Percentiles rank a stretch among this genome's conserved stretches.
Evolutionary conservation across 2,888 invertebrate genomes (phyloP).

Genomic region (Drosophila imparisetae): DNA sequence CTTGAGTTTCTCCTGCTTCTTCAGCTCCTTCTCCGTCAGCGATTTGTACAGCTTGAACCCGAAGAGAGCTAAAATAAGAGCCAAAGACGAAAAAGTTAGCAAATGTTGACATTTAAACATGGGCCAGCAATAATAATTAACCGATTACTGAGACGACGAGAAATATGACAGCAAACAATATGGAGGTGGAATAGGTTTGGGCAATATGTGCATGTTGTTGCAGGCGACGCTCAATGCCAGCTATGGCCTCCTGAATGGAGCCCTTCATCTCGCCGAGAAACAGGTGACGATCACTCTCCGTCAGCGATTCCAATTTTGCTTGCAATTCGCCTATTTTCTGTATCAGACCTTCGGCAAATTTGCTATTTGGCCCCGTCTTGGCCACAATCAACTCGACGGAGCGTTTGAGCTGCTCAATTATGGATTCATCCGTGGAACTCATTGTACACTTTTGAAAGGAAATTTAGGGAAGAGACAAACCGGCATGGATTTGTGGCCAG

Average conservation of each 20-base stretch:
- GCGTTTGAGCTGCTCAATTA: slow-evolving; percentile 74
- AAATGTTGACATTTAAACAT: background rate
- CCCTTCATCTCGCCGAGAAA: slow-evolving; percentile 79
- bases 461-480: slow-evolving; percentile 6
- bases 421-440: slow-evolving; percentile 55
- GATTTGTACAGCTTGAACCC: slow-evolving; percentile 94
- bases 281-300: slow-evolving; percentile 66
- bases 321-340: slow-evolving; percentile 70
- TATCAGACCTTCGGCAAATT: slow-evolving; percentile 70
- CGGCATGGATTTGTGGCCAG: slow-evolving; percentile 24
- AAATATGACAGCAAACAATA: slow-evolving; percentile 72
- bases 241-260: slow-evolving; percentile 74
- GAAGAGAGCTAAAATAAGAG: slow-evolving; percentile 90
- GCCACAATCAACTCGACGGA: slow-evolving; percentile 73
- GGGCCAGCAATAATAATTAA: slow-evolving; percentile 46
- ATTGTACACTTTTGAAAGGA: slow-evolving; percentile 30
- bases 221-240: slow-evolving; percentile 71
- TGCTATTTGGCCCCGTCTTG: slow-evolving; percentile 73
- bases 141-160: slow-evolving; percentile 76
- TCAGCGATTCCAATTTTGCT: slow-evolving; percentile 69
- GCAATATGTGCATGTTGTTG: slow-evolving; percentile 68
- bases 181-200: slow-evolving; percentile 75
- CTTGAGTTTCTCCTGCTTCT: slow-evolving; percentile 92
- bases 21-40: slow-evolving; percentile 90
- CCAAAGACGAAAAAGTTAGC: slow-evolving; percentile 35